Conservation (phyloP, 2,888 invertebrate species). For the Eilema griseolum region DNA sequence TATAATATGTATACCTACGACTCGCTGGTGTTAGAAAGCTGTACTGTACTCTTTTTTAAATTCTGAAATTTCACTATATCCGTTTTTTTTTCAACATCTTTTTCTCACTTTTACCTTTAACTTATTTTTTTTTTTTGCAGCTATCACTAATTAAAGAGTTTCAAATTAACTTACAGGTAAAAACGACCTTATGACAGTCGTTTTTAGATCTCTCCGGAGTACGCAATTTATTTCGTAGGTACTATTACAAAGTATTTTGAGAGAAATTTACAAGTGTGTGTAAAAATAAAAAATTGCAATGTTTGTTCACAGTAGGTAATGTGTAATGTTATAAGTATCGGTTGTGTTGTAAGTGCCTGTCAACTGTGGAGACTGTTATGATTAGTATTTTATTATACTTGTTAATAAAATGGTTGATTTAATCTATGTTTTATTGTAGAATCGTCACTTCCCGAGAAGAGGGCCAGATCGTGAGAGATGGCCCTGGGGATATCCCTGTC, state of each 20-base stretch:
- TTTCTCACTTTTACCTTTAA: neutral
- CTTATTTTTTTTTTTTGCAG: neutral
- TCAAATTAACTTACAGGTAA: neutral
- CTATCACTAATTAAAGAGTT: neutral
- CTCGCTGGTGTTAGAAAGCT: neutral
- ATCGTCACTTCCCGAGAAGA: too few species aligned
- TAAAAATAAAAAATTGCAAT: neutral
- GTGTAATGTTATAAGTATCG: constrained; percentile 41
- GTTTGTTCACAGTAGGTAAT: constrained; percentile 8
- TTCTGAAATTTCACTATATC: neutral
- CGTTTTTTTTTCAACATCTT: neutral
- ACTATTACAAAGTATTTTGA: neutral
- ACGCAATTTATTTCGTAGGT: constrained; percentile 12
- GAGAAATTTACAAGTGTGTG: neutral
- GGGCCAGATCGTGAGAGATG: too few species aligned
- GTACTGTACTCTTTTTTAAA: neutral
- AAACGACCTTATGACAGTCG: neutral
- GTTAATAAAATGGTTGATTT: constrained; percentile 64
- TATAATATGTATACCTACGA: too few species aligned
- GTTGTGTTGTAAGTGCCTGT: constrained; percentile 75
- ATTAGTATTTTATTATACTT: constrained; percentile 62
- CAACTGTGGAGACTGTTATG: constrained; percentile 73
- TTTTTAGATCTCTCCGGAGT: neutral
- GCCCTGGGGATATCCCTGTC: too few species aligned
- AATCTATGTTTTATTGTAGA: constrained; percentile 7